phyloP scores from a whole-genome alignment of 1,140 invertebrate genomes.

The Zaprionus ornatus region DNA sequence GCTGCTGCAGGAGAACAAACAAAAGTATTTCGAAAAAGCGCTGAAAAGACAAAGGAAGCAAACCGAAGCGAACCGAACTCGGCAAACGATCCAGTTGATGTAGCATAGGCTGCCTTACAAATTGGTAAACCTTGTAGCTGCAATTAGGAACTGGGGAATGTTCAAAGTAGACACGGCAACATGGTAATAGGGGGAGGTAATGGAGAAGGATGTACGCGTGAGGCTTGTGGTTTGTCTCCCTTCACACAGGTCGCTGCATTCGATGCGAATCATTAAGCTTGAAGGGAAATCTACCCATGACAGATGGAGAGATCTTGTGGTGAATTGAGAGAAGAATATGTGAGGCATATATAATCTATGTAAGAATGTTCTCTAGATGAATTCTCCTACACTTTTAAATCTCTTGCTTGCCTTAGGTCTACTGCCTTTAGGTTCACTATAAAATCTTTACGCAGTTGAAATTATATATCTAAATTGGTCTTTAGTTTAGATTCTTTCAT shows the following conservation, averaged over 20 bases:
- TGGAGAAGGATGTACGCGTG: neutral
- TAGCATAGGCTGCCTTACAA: conserved; percentile 63
- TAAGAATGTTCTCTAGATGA: no score
- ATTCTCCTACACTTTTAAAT: no score
- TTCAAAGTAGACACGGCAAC: neutral
- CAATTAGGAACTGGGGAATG: conserved; percentile 53
- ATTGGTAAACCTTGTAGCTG: conserved; percentile 69
- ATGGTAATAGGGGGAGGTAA: no score
- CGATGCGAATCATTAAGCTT: neutral
- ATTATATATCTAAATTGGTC: no score
- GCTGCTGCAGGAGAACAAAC: conserved; percentile 63
- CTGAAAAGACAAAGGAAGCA: conserved; percentile 47
- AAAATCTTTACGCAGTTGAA: no score
- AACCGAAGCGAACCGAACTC: conserved; percentile 19
- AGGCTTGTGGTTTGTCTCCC: neutral
- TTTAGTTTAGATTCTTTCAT: no score
- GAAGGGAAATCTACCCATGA: no score
- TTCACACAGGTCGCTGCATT: neutral
- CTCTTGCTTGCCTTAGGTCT: no score
- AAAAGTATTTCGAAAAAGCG: conserved; percentile 50
- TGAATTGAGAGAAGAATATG: no score
- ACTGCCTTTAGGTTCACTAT: no score
- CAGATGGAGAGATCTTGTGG: no score
- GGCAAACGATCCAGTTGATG: conserved; percentile 33
- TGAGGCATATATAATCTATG: no score